Evolutionary conservation across 2,113 vertebrate genomes (phyloP), one percentile per base, ranked within the genome.

Genomic region (Oncorhynchus kisutch): DNA sequence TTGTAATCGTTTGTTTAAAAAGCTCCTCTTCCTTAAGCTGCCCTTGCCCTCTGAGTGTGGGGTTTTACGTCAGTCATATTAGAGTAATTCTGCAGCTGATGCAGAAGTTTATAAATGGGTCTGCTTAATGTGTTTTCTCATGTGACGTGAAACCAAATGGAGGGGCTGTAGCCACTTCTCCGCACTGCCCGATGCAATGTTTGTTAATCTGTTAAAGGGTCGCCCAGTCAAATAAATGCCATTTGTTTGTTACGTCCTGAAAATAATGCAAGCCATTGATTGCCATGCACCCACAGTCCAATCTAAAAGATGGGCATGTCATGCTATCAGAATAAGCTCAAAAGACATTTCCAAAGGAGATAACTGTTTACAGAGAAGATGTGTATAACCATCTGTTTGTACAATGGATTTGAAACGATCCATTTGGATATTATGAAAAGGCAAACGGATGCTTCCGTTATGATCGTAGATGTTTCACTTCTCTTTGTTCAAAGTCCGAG

Each of bases 101-200:
- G 59, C 81, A 80, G 87, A 70, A 73, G 83, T 68, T 84, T 88
- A 81, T 79, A 87, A 89, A 89, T 86, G 86, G 85, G 25, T 76
- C 79, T 5, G 59, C 39, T 66, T 81, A 45, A 45, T 83, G 62
- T 57, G 48, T n/a, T 59, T 59, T 2, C 68, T 71, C 67, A 4
- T 62, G 39, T 49, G 59, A 31, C 9, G 4, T 14, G 5, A 18
- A 29, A 67, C 51, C 12, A 49, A 45, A 67, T 29, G 22, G 22
- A 62, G 72, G 60, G 31, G 81, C 54, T 74, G 22, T 18, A 25
- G 59, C 45, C 78, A 64, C 29, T 11, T 62, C 14, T 20, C 54
- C 18, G 54, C 14, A 5, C 18, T 62, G 59, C 59, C 18, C 3
- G 18, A 11, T 11, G 59, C 18, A 62, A 60, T 60, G 59, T 62